Evolutionary conservation across 2,113 vertebrate species (phyloP).

Genomic region (Orthonyx spaldingii): DNA sequence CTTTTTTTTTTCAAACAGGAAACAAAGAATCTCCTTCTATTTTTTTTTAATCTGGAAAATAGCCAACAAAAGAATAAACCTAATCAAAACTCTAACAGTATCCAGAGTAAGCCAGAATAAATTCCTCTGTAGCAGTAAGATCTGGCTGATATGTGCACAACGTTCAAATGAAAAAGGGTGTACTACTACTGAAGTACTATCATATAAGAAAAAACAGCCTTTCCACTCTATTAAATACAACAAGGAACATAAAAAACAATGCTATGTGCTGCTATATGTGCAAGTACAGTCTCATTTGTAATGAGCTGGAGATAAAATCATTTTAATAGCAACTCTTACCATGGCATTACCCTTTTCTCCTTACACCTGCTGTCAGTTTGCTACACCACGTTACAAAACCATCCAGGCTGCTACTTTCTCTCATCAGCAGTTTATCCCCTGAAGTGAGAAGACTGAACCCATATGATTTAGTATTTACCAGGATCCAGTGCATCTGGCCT

Average conservation of each 20-base stretch:
- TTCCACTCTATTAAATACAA: neutral
- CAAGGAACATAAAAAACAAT: neutral
- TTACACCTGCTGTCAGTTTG: neutral
- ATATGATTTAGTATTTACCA: neutral
- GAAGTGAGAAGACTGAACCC: neutral
- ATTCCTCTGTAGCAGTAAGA: neutral
- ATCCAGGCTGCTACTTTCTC: neutral
- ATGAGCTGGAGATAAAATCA: neutral
- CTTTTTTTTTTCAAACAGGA: neutral
- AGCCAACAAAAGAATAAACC: neutral
- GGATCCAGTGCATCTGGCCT: neutral
- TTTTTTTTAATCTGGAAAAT: neutral
- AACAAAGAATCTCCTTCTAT: neutral
- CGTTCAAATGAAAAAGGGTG: neutral
- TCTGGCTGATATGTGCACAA: neutral
- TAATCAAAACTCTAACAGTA: neutral
- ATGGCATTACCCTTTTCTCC: neutral
- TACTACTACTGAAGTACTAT: neutral
- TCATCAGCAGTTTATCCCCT: neutral
- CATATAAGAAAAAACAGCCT: neutral
- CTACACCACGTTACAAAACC: neutral
- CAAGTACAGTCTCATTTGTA: neutral
- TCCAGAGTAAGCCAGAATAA: neutral
- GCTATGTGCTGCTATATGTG: neutral
- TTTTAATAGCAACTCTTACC: neutral